Percentiles rank a stretch among this genome's conserved stretches.
Conservation (phyloP, 1,140 invertebrate species). For the Choristoneura fumiferana region DNA sequence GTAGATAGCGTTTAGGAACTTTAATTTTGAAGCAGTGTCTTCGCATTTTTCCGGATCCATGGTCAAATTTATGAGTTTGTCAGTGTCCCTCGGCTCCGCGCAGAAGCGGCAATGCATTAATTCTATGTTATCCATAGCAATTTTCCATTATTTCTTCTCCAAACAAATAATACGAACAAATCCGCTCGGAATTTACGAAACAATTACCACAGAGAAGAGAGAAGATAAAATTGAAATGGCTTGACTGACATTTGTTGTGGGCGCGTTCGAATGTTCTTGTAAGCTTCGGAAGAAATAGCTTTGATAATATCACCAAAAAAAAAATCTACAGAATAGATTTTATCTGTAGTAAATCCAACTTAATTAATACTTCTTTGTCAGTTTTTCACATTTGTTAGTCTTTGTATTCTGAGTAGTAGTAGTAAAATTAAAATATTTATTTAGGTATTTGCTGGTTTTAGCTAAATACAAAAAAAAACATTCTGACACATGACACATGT, state of each 20-base stretch:
- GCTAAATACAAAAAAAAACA: too few species aligned
- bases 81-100: conserved; percentile 45
- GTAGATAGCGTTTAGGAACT: conserved; percentile 50
- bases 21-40: conserved; percentile 46
- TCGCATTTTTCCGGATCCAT: conserved; percentile 39
- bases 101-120: conserved; percentile 57
- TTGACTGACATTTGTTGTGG: background rate
- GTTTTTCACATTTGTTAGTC: too few species aligned
- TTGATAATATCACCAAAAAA: too few species aligned
- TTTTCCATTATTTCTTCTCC: background rate
- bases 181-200: background rate
- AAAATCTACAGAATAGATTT: too few species aligned
- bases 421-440: too few species aligned
- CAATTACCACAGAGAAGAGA: background rate
- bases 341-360: too few species aligned
- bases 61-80: conserved; percentile 48
- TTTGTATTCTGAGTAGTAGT: too few species aligned
- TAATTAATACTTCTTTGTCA: too few species aligned
- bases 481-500: too few species aligned
- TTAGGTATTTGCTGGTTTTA: too few species aligned
- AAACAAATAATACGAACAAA: background rate
- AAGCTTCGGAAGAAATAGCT: too few species aligned
- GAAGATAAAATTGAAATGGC: background rate
- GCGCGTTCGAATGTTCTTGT: too few species aligned
- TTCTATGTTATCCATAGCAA: conserved; percentile 41